These are phyloP conservation scores for Zaprionus gabonicus DNA, from an alignment of 1,140 invertebrate species.

Conservation along the genomic window DNA sequence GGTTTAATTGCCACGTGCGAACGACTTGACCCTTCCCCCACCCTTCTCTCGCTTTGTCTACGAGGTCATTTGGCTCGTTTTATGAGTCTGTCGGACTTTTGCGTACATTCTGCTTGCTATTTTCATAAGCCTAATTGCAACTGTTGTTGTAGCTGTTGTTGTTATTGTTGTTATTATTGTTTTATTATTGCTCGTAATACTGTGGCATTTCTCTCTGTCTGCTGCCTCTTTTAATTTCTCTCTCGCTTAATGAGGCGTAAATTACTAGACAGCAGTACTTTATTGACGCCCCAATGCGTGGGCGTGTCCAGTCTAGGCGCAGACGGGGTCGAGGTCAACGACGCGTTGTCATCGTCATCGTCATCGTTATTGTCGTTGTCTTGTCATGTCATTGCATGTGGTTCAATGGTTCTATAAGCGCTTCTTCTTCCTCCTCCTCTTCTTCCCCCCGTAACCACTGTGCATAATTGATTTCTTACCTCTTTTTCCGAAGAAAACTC, in stretches of 20 bases:
- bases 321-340: conserved; percentile 69
- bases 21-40: background rate
- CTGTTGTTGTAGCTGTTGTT: conserved; percentile 31
- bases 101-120: conserved; percentile 44
- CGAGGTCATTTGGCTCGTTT: background rate
- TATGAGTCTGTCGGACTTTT: conserved; percentile 20
- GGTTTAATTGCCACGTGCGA: conserved; percentile 4
- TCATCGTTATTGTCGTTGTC: conserved; percentile 2
- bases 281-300: conserved; percentile 35
- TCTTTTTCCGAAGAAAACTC: conserved; percentile 52
- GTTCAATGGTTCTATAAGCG: background rate
- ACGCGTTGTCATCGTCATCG: conserved; percentile 4
- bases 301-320: conserved; percentile 23
- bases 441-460: conserved; percentile 15
- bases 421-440: background rate
- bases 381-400: conserved; percentile 28
- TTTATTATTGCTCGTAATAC: conserved; percentile 55
- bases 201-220: conserved; percentile 31
- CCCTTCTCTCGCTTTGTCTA: background rate
- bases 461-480: conserved; percentile 79
- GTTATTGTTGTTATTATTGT: conserved; percentile 63
- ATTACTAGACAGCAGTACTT: conserved; percentile 52
- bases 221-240: conserved; percentile 57
- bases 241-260: conserved; percentile 70
- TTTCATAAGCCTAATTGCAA: conserved; percentile 61